phyloP scores from a whole-genome alignment of 2,113 vertebrate genomes.

The Sturnira hondurensis region DNA sequence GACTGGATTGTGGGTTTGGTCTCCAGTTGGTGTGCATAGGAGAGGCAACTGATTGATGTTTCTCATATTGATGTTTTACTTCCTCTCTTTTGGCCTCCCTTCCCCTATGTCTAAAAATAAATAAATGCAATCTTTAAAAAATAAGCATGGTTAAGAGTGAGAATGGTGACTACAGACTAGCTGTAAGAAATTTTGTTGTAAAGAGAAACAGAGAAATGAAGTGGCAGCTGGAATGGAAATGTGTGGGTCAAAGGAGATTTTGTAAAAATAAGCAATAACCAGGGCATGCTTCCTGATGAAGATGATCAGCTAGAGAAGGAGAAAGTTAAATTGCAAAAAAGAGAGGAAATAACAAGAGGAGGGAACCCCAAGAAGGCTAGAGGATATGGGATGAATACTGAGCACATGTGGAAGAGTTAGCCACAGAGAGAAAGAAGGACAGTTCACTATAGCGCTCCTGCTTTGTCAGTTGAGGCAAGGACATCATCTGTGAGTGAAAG shows the following conservation, averaged over 20 bases:
- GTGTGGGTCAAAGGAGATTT: not conserved
- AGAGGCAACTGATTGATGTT: no score
- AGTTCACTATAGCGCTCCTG: not conserved
- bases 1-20: no score
- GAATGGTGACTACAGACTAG: not conserved
- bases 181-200: not conserved
- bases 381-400: not conserved
- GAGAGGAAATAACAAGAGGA: not conserved
- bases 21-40: no score
- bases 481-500: not conserved
- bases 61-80: no score
- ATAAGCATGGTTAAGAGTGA: not conserved
- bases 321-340: not conserved
- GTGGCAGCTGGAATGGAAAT: not conserved
- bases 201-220: not conserved
- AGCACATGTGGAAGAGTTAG: not conserved
- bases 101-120: no score
- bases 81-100: no score
- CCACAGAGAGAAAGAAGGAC: not conserved
- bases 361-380: not conserved
- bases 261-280: not conserved
- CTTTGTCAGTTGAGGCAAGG: not conserved
- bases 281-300: not conserved
- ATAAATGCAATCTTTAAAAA: not conserved
- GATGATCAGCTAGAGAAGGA: not conserved